Percentiles rank a stretch among this genome's conserved stretches.
phyloP scores from a whole-genome alignment of 1,140 invertebrate species.

The Mamestra configurata region DNA sequence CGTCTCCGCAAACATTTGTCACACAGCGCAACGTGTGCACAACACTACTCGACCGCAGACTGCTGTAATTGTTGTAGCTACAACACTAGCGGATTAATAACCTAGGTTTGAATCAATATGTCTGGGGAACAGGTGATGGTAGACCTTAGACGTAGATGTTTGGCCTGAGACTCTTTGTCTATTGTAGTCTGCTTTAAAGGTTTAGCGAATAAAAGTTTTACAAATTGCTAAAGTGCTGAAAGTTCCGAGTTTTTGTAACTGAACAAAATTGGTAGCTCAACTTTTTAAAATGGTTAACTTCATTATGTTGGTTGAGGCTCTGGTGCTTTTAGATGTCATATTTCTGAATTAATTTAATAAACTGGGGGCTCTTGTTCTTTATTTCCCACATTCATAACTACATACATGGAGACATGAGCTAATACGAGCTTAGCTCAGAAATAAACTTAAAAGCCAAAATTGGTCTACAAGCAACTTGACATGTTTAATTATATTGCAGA shows the following conservation, averaged over 20 bases:
- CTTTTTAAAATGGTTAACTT: background rate
- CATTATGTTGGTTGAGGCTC: background rate
- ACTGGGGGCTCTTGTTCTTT: too few species aligned
- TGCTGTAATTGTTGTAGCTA: slow-evolving; percentile 40
- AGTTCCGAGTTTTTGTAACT: background rate
- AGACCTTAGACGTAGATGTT: background rate
- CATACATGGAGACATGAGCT: too few species aligned
- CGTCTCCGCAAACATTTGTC: slow-evolving; percentile 55
- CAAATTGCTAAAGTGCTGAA: background rate
- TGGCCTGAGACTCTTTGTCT: too few species aligned
- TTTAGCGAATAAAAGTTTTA: too few species aligned
- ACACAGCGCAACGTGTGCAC: slow-evolving; percentile 29
- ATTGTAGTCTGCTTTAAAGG: too few species aligned
- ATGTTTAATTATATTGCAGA: too few species aligned
- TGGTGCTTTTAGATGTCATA: too few species aligned
- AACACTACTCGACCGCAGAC: slow-evolving; percentile 51
- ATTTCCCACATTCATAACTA: too few species aligned
- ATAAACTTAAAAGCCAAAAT: too few species aligned
- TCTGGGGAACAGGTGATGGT: slow-evolving; percentile 14
- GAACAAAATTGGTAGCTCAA: background rate
- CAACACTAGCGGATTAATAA: slow-evolving; percentile 45
- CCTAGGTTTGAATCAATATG: slow-evolving; percentile 18
- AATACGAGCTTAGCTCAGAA: too few species aligned
- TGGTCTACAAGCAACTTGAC: too few species aligned
- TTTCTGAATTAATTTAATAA: too few species aligned